Conservation (phyloP, 2,797 vertebrate species). For the Hydrophis major region DNA sequence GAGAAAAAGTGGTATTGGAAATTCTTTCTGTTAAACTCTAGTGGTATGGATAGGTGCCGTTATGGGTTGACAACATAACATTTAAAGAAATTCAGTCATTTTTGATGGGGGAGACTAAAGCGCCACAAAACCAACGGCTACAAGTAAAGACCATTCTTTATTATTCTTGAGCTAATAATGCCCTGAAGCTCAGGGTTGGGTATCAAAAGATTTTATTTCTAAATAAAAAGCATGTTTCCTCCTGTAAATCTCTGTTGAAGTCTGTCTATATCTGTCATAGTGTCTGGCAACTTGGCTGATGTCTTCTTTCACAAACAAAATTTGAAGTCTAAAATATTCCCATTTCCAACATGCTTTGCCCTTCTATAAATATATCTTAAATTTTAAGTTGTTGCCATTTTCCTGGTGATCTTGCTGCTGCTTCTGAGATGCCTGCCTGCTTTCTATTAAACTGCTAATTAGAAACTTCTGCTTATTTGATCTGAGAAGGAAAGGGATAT, state of each 20-base stretch:
- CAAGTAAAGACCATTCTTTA: not conserved
- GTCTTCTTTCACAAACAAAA: not conserved
- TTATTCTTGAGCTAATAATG: not conserved
- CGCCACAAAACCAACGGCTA: not conserved
- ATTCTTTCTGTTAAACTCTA: not conserved
- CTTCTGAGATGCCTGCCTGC: not conserved
- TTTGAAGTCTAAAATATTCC: not conserved
- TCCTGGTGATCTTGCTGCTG: not conserved
- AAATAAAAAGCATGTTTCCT: not conserved
- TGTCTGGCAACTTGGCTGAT: not conserved
- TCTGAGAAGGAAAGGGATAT: not conserved
- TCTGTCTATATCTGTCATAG: not conserved
- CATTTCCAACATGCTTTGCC: not conserved
- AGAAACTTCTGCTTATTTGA: not conserved
- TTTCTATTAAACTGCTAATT: not conserved
- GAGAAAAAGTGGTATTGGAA: not conserved
- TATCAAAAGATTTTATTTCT: not conserved
- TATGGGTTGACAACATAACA: not conserved
- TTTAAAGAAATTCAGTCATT: not conserved
- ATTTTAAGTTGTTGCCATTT: not conserved
- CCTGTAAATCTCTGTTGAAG: not conserved
- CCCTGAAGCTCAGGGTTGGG: not conserved
- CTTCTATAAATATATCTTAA: not conserved
- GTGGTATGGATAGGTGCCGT: not conserved
- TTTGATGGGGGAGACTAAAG: not conserved